Conservation (phyloP, 2,888 invertebrate species). For the Euzetes globulus region DNA sequence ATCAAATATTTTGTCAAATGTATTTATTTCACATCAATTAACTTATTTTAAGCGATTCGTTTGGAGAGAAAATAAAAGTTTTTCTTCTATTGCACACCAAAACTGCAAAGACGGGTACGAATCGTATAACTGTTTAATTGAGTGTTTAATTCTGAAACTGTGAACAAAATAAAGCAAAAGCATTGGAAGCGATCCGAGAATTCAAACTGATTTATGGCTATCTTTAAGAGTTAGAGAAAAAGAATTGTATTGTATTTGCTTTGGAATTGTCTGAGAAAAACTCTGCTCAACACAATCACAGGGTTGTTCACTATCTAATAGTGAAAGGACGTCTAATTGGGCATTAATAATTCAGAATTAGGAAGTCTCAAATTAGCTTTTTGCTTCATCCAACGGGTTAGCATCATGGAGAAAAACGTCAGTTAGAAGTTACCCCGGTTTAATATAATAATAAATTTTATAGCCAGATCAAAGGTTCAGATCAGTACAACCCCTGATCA, state of each 20-base stretch:
- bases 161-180: constrained; percentile 5
- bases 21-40: constrained; percentile 11
- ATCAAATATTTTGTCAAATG: background rate
- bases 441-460: too few species aligned
- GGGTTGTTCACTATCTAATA: too few species aligned
- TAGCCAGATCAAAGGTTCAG: background rate
- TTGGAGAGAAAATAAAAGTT: background rate
- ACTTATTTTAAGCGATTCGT: background rate
- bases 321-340: too few species aligned
- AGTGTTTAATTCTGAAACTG: constrained; percentile 13
- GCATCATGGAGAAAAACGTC: too few species aligned
- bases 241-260: background rate
- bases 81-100: background rate
- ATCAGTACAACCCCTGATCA: background rate
- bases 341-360: too few species aligned
- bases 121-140: constrained; percentile 10
- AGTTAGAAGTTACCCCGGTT: too few species aligned
- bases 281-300: background rate
- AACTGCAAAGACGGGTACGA: too few species aligned
- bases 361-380: too few species aligned
- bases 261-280: background rate
- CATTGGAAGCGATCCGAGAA: background rate
- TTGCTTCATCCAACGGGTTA: too few species aligned
- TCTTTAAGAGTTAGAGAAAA: background rate
- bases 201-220: constrained; percentile 24